phyloP scores from a whole-genome alignment of 2,888 invertebrate genomes.

The Dynastes maya region DNA sequence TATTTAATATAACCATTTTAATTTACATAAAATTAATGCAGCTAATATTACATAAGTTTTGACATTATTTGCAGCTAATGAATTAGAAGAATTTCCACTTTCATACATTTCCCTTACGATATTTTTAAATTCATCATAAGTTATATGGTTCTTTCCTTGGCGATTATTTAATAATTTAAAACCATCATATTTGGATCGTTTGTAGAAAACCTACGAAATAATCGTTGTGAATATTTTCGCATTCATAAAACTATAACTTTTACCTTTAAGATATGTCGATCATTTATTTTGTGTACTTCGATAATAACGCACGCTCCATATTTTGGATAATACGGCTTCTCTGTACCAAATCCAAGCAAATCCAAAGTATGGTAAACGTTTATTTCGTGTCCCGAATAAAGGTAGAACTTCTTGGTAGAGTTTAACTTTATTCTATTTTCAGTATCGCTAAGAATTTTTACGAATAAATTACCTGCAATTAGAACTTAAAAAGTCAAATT shows the following conservation, averaged over 20 bases:
- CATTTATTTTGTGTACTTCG: constrained; percentile 34
- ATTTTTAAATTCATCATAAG: neutral
- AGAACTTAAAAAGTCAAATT: neutral
- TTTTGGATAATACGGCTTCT: constrained; percentile 30
- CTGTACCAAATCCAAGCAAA: constrained; percentile 33
- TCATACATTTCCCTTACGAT: too few species aligned
- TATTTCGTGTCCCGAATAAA: constrained; percentile 45
- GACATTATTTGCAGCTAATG: too few species aligned
- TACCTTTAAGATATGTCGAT: constrained; percentile 36
- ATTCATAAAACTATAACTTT: neutral
- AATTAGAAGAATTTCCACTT: too few species aligned
- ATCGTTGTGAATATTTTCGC: too few species aligned
- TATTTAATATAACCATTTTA: too few species aligned
- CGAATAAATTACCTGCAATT: constrained; percentile 41
- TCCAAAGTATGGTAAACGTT: constrained; percentile 20
- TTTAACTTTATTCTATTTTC: constrained; percentile 32
- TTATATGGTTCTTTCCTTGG: neutral
- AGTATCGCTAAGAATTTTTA: constrained; percentile 45
- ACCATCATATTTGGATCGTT: neutral
- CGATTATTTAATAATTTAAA: constrained; percentile 4
- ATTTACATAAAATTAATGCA: too few species aligned
- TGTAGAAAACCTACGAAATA: constrained; percentile 16
- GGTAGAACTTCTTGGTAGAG: constrained; percentile 17
- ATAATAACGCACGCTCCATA: constrained; percentile 45
- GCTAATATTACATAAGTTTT: too few species aligned